Percentiles rank a stretch among this genome's conserved stretches.
Conservation (phyloP, 2,797 vertebrate species). For the Silurus lanzhouensis region DNA sequence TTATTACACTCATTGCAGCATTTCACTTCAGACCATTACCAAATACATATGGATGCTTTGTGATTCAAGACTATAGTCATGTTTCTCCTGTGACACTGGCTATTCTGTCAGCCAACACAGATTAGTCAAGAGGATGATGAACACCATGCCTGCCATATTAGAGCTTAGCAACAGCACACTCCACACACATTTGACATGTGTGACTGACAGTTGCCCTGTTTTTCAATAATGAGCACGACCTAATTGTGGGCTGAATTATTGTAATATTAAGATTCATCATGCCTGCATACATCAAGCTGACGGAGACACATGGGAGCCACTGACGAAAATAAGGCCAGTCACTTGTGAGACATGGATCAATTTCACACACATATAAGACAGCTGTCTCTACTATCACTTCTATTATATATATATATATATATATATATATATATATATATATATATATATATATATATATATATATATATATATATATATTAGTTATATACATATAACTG, state of each 20-base stretch:
- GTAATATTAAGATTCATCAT: slow-evolving; percentile 41
- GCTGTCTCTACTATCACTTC: background rate
- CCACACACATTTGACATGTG: slow-evolving; percentile 39
- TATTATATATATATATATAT: too few species aligned
- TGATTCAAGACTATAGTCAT: slow-evolving; percentile 36
- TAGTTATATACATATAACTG: background rate
- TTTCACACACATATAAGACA: slow-evolving; percentile 17
- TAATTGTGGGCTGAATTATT: slow-evolving; percentile 50
- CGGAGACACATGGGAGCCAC: slow-evolving; percentile 17
- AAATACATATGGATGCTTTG: slow-evolving; percentile 28
- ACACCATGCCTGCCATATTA: slow-evolving; percentile 23
- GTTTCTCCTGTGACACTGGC: slow-evolving; percentile 29
- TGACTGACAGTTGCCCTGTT: slow-evolving; percentile 45
- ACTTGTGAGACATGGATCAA: slow-evolving; percentile 29
- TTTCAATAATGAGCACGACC: slow-evolving; percentile 28
- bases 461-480: too few species aligned
- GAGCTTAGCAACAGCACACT: slow-evolving; percentile 27
- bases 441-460: too few species aligned
- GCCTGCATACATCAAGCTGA: slow-evolving; percentile 30
- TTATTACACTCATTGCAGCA: slow-evolving; percentile 1
- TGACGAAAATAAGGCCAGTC: slow-evolving; percentile 24
- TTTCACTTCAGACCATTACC: slow-evolving; percentile 22
- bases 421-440: too few species aligned
- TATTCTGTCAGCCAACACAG: slow-evolving; percentile 37
- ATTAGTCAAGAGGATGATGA: slow-evolving; percentile 34